Percentiles rank a stretch among this genome's conserved stretches.
These are phyloP conservation scores for Scaptomyza parva DNA, from an alignment of 2,888 invertebrate species.

Conservation along the genomic window DNA sequence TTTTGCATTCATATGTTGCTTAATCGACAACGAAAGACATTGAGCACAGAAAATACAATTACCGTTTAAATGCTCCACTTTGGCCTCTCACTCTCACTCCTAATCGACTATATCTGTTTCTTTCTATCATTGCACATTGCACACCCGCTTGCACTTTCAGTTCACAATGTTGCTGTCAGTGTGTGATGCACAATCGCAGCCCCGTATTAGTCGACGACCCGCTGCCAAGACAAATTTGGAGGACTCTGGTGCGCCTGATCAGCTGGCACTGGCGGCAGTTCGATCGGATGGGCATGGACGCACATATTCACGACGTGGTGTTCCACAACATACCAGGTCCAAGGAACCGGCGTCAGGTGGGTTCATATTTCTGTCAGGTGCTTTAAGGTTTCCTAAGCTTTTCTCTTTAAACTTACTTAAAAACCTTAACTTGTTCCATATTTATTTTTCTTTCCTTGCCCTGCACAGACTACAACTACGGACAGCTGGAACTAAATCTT, in stretches of 20 bases:
- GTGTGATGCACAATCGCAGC: constrained; percentile 39
- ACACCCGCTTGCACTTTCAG: constrained; percentile 29
- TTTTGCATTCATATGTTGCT: constrained; percentile 39
- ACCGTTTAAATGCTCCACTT: constrained; percentile 28
- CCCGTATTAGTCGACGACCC: constrained; percentile 73
- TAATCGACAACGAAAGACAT: constrained; percentile 15
- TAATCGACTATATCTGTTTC: neutral
- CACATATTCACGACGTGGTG: constrained; percentile 55
- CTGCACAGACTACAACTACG: constrained; percentile 70
- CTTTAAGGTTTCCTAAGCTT: neutral
- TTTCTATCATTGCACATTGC: neutral
- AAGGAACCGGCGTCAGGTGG: constrained; percentile 59
- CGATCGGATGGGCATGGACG: constrained; percentile 68
- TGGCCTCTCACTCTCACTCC: neutral
- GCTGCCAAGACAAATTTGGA: constrained; percentile 57
- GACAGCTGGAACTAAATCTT: constrained; percentile 81
- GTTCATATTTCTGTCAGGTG: neutral
- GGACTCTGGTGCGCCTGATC: constrained; percentile 74
- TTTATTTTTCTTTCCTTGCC: neutral
- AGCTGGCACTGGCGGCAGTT: constrained; percentile 78
- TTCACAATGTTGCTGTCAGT: constrained; percentile 24
- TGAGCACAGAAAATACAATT: constrained; percentile 24
- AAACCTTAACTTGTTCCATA: neutral
- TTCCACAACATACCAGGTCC: constrained; percentile 48
- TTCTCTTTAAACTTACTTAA: neutral